These are phyloP conservation scores for Anastrepha ludens DNA, from an alignment of 1,140 invertebrate genomes.

Conservation along the genomic window DNA sequence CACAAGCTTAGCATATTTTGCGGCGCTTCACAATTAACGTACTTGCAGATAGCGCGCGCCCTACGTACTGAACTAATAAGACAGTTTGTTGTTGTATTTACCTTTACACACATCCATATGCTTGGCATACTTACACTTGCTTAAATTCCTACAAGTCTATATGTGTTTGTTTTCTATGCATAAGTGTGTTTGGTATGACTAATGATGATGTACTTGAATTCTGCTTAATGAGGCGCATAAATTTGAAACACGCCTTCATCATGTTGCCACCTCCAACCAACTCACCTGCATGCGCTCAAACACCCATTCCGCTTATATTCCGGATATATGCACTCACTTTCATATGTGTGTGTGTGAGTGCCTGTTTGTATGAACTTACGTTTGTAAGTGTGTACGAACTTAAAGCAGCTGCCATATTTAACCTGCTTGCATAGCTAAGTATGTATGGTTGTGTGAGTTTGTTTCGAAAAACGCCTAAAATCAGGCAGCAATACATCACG, in stretches of 20 bases:
- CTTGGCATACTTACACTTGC: not conserved
- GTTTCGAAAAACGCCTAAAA: conserved; percentile 33
- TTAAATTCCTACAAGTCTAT: not conserved
- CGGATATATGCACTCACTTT: not conserved
- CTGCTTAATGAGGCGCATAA: conserved; percentile 72
- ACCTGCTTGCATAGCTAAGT: not conserved
- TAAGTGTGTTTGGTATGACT: conserved; percentile 61
- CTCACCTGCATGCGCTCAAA: not conserved
- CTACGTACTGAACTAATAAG: conserved; percentile 10
- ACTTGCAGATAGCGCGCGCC: not conserved
- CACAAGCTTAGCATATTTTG: conserved; percentile 30
- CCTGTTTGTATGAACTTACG: too few relatives aligned
- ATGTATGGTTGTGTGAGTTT: conserved; percentile 1
- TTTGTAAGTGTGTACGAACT: not conserved
- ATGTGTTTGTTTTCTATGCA: conserved; percentile 6
- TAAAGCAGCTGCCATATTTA: not conserved
- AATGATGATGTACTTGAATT: conserved; percentile 66
- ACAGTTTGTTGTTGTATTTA: not conserved
- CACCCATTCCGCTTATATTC: too few relatives aligned
- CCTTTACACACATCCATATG: not conserved
- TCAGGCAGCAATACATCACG: not conserved
- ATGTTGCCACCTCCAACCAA: not conserved
- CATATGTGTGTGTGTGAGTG: too few relatives aligned
- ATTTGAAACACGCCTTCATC: conserved; percentile 60
- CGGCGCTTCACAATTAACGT: not conserved